Percentiles rank a stretch among this genome's conserved stretches.
These are phyloP conservation scores for Sylvietta virens DNA, from an alignment of 2,113 vertebrate species.

Conservation along the genomic window DNA sequence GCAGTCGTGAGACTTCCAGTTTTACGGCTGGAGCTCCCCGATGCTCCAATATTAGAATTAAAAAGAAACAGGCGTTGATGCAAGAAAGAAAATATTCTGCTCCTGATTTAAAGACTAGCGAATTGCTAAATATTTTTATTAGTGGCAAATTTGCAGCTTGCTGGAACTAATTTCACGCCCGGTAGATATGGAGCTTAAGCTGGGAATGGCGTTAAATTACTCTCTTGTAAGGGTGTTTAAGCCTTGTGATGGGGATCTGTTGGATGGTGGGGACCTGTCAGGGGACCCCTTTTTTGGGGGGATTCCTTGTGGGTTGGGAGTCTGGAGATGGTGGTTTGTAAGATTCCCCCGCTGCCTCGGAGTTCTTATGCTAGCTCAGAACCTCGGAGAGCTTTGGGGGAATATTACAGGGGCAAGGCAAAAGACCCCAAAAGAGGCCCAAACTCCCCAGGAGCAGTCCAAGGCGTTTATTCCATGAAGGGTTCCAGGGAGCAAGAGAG, in stretches of 20 bases:
- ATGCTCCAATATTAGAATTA: conserved; percentile 56
- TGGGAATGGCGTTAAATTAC: conserved; percentile 82
- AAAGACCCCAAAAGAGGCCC: no score
- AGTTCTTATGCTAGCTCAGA: no score
- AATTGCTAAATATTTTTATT: conserved; percentile 85
- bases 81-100: conserved; percentile 72
- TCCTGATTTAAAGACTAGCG: conserved; percentile 75
- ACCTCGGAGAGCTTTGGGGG: no score
- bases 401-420: no score
- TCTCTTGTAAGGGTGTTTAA: conserved; percentile 57
- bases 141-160: conserved; percentile 80
- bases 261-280: conserved; percentile 4
- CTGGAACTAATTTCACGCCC: conserved; percentile 85
- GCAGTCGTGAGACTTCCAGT: neutral
- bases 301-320: rapidly evolving
- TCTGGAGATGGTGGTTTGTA: rapidly evolving
- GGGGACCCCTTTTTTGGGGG: neutral
- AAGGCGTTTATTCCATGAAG: no score
- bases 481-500: no score
- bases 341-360: no score
- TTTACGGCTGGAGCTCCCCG: conserved; percentile 23
- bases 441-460: no score
- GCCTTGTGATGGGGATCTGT: neutral
- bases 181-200: conserved; percentile 76
- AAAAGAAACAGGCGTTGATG: conserved; percentile 67